Evolutionary conservation across 2,797 vertebrate species (phyloP).

Genomic region (Notamacropus eugenii): DNA sequence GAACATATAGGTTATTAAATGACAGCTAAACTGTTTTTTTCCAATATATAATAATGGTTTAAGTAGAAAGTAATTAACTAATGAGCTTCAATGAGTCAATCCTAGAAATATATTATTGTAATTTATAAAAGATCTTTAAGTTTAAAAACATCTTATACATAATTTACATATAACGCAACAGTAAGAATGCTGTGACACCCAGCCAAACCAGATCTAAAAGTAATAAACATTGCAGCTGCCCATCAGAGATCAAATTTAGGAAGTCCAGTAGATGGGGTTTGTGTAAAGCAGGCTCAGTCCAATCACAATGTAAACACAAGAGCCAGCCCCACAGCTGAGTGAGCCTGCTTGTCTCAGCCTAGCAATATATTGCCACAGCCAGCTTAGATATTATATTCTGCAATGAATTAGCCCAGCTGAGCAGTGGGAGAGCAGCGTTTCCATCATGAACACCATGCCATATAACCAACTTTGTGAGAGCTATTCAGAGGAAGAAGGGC

Average conservation of each 20-base stretch:
- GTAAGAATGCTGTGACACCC: not conserved
- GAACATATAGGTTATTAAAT: not conserved
- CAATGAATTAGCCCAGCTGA: not conserved
- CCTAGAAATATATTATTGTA: not conserved
- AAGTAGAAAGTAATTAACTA: not conserved
- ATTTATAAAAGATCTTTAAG: not conserved
- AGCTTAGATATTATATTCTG: not conserved
- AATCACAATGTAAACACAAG: not conserved
- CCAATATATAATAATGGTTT: not conserved
- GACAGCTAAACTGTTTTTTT: too few species aligned
- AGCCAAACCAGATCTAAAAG: not conserved
- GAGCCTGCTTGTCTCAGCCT: not conserved
- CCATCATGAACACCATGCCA: not conserved
- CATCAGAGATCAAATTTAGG: not conserved
- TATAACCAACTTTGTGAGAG: not conserved
- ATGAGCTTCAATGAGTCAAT: not conserved
- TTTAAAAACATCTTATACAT: not conserved
- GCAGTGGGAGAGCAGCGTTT: not conserved
- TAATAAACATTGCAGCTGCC: not conserved
- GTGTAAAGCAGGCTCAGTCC: not conserved
- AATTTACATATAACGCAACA: not conserved
- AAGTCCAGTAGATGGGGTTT: not conserved
- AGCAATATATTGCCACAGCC: not conserved
- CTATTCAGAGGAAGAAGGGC: not conserved
- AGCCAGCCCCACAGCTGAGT: too few species aligned